Conservation (phyloP, 2,888 invertebrate genomes). For the Philereme transversata region DNA sequence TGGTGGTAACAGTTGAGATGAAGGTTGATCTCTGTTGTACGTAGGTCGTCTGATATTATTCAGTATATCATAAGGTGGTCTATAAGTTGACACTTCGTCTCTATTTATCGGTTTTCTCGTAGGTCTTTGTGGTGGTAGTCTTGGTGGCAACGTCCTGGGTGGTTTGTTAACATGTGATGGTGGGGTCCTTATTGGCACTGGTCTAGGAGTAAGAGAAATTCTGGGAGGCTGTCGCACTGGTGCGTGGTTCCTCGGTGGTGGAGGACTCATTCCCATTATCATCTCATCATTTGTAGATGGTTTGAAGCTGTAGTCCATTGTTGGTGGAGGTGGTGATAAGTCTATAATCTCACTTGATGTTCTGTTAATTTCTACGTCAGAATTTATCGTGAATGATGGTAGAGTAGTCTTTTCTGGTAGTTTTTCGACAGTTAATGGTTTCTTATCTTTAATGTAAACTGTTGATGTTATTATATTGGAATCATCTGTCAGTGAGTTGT, state of each 20-base stretch:
- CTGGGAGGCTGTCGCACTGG: slow-evolving; percentile 58
- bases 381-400: slow-evolving; percentile 63
- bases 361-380: slow-evolving; percentile 56
- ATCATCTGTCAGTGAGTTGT: slow-evolving; percentile 57
- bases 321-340: slow-evolving; percentile 79
- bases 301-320: slow-evolving; percentile 70
- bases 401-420: slow-evolving; percentile 59
- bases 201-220: slow-evolving; percentile 59
- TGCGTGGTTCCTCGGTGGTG: slow-evolving; percentile 68
- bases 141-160: slow-evolving; percentile 61
- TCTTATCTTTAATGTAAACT: slow-evolving; percentile 73
- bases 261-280: slow-evolving; percentile 84
- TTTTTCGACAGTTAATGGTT: slow-evolving; percentile 70
- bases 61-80: slow-evolving; percentile 67
- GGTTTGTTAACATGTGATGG: slow-evolving; percentile 67
- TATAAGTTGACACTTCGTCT: slow-evolving; percentile 72
- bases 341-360: slow-evolving; percentile 74
- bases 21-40: slow-evolving; percentile 67
- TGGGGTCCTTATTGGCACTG: slow-evolving; percentile 64
- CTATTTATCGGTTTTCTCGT: slow-evolving; percentile 61
- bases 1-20: slow-evolving; percentile 70
- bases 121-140: slow-evolving; percentile 61
- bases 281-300: slow-evolving; percentile 74
- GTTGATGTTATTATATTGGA: slow-evolving; percentile 78
- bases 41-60: slow-evolving; percentile 69